Percentiles rank a stretch among this genome's conserved stretches.
These are phyloP conservation scores for Leptinotarsa texana DNA, from an alignment of 1,140 invertebrate genomes.

Conservation along the genomic window DNA sequence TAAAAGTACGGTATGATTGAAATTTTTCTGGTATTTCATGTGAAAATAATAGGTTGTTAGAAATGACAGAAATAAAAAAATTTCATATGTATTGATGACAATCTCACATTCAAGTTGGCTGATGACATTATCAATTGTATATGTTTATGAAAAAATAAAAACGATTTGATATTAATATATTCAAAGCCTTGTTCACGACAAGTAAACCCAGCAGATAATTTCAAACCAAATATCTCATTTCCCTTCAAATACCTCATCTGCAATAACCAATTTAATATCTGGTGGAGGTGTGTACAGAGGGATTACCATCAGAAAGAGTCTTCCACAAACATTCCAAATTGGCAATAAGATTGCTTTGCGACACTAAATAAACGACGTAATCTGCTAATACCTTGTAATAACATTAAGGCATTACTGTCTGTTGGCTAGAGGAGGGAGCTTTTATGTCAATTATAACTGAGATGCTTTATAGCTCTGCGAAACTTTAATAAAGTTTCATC, in stretches of 20 bases:
- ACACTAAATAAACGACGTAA: slow-evolving; percentile 47
- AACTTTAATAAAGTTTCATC: neutral
- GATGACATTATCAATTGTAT: no score
- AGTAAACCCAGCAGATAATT: neutral
- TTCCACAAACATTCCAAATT: slow-evolving; percentile 42
- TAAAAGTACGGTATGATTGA: no score
- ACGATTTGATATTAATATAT: no score
- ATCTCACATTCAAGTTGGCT: no score
- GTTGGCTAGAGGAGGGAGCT: slow-evolving; percentile 14
- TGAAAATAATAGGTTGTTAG: no score
- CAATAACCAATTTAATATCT: slow-evolving; percentile 17
- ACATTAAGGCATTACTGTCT: slow-evolving; percentile 37
- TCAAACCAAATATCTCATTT: neutral
- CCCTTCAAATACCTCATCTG: neutral
- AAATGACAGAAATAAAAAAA: no score
- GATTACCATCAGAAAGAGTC: slow-evolving; percentile 20
- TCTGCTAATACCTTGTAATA: slow-evolving; percentile 46
- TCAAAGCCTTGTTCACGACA: no score
- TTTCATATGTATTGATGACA: no score
- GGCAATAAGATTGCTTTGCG: slow-evolving; percentile 44
- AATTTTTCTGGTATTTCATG: no score
- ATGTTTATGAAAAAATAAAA: no score
- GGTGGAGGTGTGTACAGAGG: slow-evolving; percentile 1
- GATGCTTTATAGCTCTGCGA: neutral
- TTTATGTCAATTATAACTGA: slow-evolving; percentile 28